Evolutionary conservation across 2,888 invertebrate species (phyloP), one percentile per base, ranked within the genome.

Genomic region (Drosophila multiciliata): DNA sequence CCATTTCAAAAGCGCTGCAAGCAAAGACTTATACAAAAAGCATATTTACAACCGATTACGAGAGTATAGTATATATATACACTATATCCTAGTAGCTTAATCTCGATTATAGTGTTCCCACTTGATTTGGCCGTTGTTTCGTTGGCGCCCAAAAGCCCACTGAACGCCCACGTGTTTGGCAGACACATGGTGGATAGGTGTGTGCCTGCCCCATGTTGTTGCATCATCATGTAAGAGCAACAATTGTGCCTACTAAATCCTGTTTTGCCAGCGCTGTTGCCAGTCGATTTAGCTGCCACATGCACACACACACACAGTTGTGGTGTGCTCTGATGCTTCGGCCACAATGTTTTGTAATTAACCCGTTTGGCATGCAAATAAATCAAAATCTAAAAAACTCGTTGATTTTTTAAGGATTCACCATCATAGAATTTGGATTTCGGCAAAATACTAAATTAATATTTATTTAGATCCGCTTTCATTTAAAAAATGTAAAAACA

Each of bases 301-400:
- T 23, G 45, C 4, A 17, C 36, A 7, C 17, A 33, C 33, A 42
- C 20, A 11, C 42, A 42, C 11, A 42, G 45, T 23, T 15, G 15
- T 15, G 15, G 49, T 60, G 17, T 48, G 65, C 66, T 58, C 8
- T 67, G 72, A 36, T 49, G 49, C 11, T 63, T 36, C 38, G 38
- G 73, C 80, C 70, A 50, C 80, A 81, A 80, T 82, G 82, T 72
- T 73, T 73, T 81, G 81, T 80, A 81, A 82, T 81, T 81, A 81
- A 81, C 81, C 81, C 82, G 80, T 83, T 82, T 81, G 80, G 73
- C 81, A 74, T 80, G 82, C 83, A 82, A 80, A 81, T 82, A 81
- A 81, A 82, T 81, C 81, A 82, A 79, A 81, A 76, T 73, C 63
- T 29, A 68, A 76, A 79, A 53, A 62, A 60, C 63, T 74, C 65